Percentiles rank a stretch among this genome's conserved stretches.
Conservation (phyloP, 1,140 invertebrate genomes). For the Drosophila nasuta region DNA sequence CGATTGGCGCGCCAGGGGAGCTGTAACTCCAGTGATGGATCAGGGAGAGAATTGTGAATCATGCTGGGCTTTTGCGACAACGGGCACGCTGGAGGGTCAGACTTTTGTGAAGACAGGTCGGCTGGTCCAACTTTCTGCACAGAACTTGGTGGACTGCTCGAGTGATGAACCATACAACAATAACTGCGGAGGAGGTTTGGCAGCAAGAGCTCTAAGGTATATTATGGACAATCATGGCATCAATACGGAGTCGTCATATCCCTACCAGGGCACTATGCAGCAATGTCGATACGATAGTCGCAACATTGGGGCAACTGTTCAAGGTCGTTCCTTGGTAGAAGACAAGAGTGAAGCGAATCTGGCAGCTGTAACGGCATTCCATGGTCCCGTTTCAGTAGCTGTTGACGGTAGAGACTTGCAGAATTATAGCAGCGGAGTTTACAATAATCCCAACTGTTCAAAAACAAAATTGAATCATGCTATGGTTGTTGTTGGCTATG, state of each 20-base stretch:
- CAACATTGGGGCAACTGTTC: slow-evolving; percentile 21
- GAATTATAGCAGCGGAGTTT: slow-evolving; percentile 4
- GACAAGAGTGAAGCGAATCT: slow-evolving; percentile 88
- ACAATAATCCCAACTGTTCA: neutral
- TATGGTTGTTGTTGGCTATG: slow-evolving; percentile 90
- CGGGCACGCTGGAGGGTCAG: too few relatives aligned
- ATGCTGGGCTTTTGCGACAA: too few relatives aligned
- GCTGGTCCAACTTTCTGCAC: slow-evolving; percentile 93
- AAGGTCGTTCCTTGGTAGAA: slow-evolving; percentile 86
- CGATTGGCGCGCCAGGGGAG: too few relatives aligned
- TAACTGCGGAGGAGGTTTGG: slow-evolving; percentile 91
- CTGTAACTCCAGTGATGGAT: too few relatives aligned
- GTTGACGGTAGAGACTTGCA: neutral
- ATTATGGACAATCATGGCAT: slow-evolving; percentile 90
- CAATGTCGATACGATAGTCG: slow-evolving; percentile 70
- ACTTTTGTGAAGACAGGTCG: slow-evolving; percentile 85
- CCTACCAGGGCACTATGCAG: slow-evolving; percentile 89
- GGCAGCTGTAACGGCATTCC: slow-evolving; percentile 84
- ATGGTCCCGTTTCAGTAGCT: slow-evolving; percentile 21
- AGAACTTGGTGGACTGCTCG: slow-evolving; percentile 96
- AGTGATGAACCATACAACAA: slow-evolving; percentile 88
- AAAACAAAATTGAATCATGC: slow-evolving; percentile 85
- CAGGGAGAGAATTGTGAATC: neutral
- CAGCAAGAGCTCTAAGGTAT: slow-evolving; percentile 90
- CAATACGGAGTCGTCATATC: slow-evolving; percentile 90